A percentile compares a stretch with the other conserved stretches of the same genome.
phyloP scores from a whole-genome alignment of 2,888 invertebrate genomes.

The Tetranychus truncatus region DNA sequence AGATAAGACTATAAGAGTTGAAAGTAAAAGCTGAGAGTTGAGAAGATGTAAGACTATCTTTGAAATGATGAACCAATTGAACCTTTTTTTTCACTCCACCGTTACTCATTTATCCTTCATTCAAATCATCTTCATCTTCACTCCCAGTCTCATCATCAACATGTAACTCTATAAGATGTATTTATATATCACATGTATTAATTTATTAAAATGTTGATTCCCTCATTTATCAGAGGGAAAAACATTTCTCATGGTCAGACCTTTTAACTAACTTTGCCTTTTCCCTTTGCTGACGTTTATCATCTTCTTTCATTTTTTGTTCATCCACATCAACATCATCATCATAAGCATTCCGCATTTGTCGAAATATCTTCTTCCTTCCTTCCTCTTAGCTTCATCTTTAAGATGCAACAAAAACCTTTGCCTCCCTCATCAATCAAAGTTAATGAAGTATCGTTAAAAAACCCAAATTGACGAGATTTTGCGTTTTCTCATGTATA shows the following conservation, averaged over 20 bases:
- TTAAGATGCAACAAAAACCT: not conserved
- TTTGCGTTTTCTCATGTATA: not conserved
- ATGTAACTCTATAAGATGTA: not conserved
- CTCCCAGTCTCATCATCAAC: not conserved
- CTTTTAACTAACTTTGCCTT: not conserved
- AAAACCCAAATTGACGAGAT: not conserved
- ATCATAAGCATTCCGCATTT: not conserved
- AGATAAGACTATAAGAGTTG: not conserved
- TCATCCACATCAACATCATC: not conserved
- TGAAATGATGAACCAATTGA: not conserved
- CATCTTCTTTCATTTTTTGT: not conserved
- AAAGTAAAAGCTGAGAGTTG: not conserved
- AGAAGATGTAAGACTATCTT: not conserved
- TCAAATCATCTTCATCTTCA: not conserved
- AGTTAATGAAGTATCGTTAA: conserved; percentile 1
- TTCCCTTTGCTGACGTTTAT: not conserved
- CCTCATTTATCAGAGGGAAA: not conserved
- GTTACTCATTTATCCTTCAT: not conserved
- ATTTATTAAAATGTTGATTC: no score
- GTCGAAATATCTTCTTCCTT: not conserved
- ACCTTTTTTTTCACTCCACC: not conserved
- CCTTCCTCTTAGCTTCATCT: not conserved
- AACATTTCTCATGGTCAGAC: not conserved
- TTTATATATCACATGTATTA: no score
- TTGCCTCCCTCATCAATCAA: not conserved